Evolutionary conservation across 2,113 vertebrate genomes (phyloP).

Genomic region (Rhinichthys klamathensis): DNA sequence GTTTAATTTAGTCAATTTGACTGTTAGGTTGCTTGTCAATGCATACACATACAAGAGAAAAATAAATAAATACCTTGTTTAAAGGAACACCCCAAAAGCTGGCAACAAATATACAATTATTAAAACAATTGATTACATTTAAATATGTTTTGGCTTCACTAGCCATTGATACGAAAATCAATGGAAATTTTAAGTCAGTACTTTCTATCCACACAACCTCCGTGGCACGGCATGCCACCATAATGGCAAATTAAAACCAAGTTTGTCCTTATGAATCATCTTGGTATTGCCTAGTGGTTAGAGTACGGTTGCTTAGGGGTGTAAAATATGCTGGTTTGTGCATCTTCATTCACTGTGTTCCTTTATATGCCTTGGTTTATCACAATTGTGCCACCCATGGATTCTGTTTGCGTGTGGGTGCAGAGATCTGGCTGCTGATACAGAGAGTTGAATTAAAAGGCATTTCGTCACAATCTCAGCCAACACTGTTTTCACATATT

Average conservation of each 20-base stretch:
- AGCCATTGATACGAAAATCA: neutral
- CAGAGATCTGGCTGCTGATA: constrained; percentile 83
- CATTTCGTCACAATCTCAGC: neutral
- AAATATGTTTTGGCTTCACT: no score
- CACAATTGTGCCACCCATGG: constrained; percentile 77
- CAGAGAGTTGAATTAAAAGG: constrained; percentile 78
- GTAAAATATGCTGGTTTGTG: constrained; percentile 19
- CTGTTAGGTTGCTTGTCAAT: no score
- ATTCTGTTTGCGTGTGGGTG: constrained; percentile 79
- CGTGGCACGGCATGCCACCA: neutral
- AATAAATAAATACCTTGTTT: no score
- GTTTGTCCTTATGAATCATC: constrained; percentile 9
- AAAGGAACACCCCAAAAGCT: no score
- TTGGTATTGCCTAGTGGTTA: neutral
- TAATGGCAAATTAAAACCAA: constrained; percentile 9
- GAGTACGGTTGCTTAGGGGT: neutral
- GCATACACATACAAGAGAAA: no score
- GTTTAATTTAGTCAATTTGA: no score
- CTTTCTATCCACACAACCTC: constrained; percentile 7
- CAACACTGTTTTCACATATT: constrained; percentile 8
- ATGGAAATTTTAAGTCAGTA: constrained; percentile 1
- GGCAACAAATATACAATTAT: no score
- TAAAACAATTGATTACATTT: no score
- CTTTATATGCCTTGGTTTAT: constrained; percentile 88
- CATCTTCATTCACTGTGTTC: constrained; percentile 73